Evolutionary conservation across 2,888 invertebrate species (phyloP).

Genomic region (Heteromyza rotundicornis): DNA sequence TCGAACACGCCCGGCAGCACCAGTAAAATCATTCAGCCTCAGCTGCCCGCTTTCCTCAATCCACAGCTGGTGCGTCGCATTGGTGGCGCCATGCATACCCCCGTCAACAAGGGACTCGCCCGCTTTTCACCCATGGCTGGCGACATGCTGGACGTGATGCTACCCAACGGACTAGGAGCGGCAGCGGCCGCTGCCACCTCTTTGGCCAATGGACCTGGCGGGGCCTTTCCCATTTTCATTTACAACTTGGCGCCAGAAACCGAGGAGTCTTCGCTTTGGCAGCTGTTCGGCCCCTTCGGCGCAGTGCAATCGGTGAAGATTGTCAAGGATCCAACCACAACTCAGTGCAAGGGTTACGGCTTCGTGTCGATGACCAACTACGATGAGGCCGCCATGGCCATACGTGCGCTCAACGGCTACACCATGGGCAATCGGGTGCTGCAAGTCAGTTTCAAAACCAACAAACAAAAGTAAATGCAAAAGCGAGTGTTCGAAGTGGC

Average conservation of each 20-base stretch:
- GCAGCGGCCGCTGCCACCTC: constrained; percentile 58
- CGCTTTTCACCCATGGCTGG: constrained; percentile 89
- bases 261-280: constrained; percentile 95
- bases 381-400: constrained; percentile 95
- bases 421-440: constrained; percentile 93
- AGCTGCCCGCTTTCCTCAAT: constrained; percentile 81
- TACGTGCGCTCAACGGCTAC: constrained; percentile 94
- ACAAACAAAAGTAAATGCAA: constrained; percentile 70
- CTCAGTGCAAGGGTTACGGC: constrained; percentile 98
- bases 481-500: neutral
- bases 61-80: constrained; percentile 81
- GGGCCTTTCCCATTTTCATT: constrained; percentile 82
- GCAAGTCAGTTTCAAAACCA: constrained; percentile 97
- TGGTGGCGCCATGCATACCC: constrained; percentile 89
- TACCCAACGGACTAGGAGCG: constrained; percentile 73
- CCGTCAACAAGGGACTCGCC: constrained; percentile 76
- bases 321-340: constrained; percentile 91
- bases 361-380: constrained; percentile 99
- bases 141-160: constrained; percentile 75
- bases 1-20: constrained; percentile 91
- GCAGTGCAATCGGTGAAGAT: constrained; percentile 90
- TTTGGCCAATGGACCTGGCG: constrained; percentile 59
- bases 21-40: constrained; percentile 80
- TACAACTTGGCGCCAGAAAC: constrained; percentile 96
- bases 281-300: constrained; percentile 80